Base-by-base conservation (phyloP, 2,888 invertebrate species). In the Pheosia tremula region DNA sequence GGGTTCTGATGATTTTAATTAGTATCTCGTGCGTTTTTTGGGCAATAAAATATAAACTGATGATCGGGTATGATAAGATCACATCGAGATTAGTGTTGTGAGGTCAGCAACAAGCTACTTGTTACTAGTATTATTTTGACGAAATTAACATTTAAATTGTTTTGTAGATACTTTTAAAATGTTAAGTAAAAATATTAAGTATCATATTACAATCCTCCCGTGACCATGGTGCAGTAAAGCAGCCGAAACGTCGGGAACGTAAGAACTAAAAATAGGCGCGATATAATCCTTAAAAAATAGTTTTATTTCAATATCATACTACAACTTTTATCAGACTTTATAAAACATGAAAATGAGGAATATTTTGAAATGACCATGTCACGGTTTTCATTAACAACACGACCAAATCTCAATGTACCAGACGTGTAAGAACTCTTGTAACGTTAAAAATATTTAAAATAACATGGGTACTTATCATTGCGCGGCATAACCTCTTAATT, bases 401-500 rank as follows among this genome's bases (percentile, higher is more conserved):
- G 52, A 52, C 36, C 36, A 3, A 6, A 52, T 52, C 50, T 7
- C 24, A 52, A 52, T 52, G 2, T 9, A 3, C 36, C 6, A 52
- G 10, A 10, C 37, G 3, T 47, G 47, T n/a, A n/a, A 9, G 47
- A 4, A n/a, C 4, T 47, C 47, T 47, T 11, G 5, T n/a, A 47
- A 50, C 24, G 7, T 50, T 5, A 50, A 50, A 13, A 13, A 50
- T 47, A 47, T 50, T 24, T 50, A 24, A 50, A 50, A 50, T 50
- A 8, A 47, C n/a, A n/a, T 63, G 75, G 75, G 68, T 68, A 70
- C 68, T 80, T 82, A 83, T 79, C 77, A 79, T 65, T 69, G 75
- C 68, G 62, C 73, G 75, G 66, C 78, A 77, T 81, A 82, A 82
- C 77, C 81, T 85, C 84, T 88, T 85, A 77, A 88, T 90, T 89